Evolutionary conservation across 64 coral and sea anemone genomes (phyloP).

Genomic region (Actinia tenebrosa): DNA sequence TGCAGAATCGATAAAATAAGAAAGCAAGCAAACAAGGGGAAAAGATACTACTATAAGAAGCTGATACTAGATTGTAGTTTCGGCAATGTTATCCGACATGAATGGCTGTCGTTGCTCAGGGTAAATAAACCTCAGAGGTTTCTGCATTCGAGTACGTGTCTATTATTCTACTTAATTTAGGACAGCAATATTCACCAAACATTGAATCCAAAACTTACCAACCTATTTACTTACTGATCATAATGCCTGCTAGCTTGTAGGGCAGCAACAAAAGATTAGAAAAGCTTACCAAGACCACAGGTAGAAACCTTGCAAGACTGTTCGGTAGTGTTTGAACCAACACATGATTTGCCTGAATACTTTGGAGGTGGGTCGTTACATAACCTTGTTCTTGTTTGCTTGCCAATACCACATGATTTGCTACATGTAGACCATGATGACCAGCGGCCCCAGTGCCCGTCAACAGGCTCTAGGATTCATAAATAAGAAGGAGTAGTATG

Average conservation of each 20-base stretch:
- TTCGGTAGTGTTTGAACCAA: constrained; percentile 10
- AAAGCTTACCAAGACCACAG: constrained; percentile 66
- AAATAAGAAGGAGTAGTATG: background rate
- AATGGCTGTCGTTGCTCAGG: no score
- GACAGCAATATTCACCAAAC: no score
- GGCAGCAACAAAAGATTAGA: no score
- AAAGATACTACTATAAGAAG: no score
- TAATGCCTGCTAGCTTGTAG: no score
- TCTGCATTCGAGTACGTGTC: background rate
- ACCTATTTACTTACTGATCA: background rate
- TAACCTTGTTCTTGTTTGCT: constrained; percentile 52
- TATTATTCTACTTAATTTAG: background rate
- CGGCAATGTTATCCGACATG: no score
- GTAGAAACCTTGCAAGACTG: constrained; percentile 56
- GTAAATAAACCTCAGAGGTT: no score
- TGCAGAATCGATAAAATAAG: no score
- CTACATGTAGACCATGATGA: constrained; percentile 62
- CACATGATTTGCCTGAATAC: constrained; percentile 54
- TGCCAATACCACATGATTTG: constrained; percentile 56
- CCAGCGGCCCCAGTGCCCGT: constrained; percentile 94
- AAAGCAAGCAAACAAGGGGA: no score
- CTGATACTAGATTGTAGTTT: no score
- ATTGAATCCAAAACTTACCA: background rate
- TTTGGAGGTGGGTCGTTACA: constrained; percentile 73
- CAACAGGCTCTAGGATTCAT: constrained; percentile 52